Percentiles rank a stretch among this genome's conserved stretches.
These are phyloP conservation scores for Columba janthina DNA, from an alignment of 2,113 vertebrate species.

Conservation along the genomic window DNA sequence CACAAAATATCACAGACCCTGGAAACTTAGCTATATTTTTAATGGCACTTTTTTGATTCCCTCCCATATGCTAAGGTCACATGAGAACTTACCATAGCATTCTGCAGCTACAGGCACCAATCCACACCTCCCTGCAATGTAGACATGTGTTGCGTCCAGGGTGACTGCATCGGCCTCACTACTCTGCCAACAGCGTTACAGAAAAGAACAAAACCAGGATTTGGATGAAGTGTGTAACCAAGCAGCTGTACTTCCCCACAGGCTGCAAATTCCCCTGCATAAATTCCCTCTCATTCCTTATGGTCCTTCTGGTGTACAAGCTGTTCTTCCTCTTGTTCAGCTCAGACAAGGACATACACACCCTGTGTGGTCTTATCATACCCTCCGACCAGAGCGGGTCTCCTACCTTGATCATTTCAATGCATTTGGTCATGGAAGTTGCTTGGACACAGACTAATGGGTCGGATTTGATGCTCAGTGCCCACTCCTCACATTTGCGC, in stretches of 20 bases:
- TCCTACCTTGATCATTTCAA: conserved; percentile 88
- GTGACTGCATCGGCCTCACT: conserved; percentile 88
- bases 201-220: not conserved
- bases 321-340: not conserved
- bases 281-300: not conserved
- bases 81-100: conserved; percentile 81
- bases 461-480: conserved; percentile 83
- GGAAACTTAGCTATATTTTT: not conserved
- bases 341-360: not conserved
- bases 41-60: not conserved
- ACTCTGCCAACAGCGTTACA: conserved; percentile 70
- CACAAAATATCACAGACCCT: not conserved
- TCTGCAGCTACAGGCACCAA: conserved; percentile 87
- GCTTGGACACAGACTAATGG: conserved; percentile 86
- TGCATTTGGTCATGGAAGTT: conserved; percentile 82
- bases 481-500: conserved; percentile 89
- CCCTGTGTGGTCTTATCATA: not conserved
- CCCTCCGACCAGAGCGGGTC: not conserved
- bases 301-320: not conserved
- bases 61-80: not conserved
- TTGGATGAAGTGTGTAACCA: not conserved
- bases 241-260: not conserved
- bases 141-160: conserved; percentile 86
- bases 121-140: conserved; percentile 86
- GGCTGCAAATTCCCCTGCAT: not conserved